phyloP scores from a whole-genome alignment of 2,113 vertebrate species.

The Peromyscus californicus region DNA sequence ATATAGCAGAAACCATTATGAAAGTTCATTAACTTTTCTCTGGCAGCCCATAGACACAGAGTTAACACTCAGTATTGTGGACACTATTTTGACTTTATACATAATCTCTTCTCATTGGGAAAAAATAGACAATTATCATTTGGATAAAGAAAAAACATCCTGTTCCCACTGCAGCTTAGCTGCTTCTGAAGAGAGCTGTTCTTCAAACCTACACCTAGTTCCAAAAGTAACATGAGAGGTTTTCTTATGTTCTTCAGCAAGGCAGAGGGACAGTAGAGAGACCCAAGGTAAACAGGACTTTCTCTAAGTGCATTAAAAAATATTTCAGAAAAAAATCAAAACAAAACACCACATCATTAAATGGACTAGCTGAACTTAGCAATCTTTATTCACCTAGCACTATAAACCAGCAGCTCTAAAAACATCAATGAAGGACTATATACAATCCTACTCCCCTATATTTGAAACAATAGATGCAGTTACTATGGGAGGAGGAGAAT shows the following conservation, averaged over 20 bases:
- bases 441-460: background rate
- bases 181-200: background rate
- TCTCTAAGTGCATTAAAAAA: background rate
- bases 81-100: background rate
- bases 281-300: fast-evolving
- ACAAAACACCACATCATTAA: background rate
- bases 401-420: background rate
- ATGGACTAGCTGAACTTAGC: background rate
- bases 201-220: background rate
- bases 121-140: background rate
- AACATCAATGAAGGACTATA: background rate
- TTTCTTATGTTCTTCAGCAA: background rate
- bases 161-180: background rate
- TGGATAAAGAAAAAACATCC: background rate
- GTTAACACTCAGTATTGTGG: background rate
- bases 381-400: background rate
- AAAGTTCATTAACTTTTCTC: background rate
- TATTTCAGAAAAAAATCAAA: background rate
- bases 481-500: background rate
- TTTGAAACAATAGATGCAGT: background rate
- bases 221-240: background rate
- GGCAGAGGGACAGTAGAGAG: fast-evolving
- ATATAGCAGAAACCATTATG: background rate
- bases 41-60: background rate
- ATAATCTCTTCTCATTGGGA: background rate